These are phyloP conservation scores for Mizuhopecten yessoensis DNA, from an alignment of 1,140 invertebrate genomes.

Conservation along the genomic window DNA sequence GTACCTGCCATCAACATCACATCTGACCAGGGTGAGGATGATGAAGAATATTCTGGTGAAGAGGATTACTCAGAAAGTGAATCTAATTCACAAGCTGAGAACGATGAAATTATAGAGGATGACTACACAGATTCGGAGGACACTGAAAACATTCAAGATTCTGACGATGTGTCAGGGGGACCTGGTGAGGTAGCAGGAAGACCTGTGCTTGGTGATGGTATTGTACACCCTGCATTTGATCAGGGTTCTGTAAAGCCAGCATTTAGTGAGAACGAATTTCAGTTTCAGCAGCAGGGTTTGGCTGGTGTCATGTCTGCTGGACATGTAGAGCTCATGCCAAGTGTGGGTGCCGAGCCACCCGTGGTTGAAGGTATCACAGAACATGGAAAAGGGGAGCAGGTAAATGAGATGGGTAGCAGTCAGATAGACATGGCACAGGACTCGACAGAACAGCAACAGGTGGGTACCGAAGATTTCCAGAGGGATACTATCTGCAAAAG, in stretches of 20 bases:
- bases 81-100: constrained; percentile 27
- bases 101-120: background rate
- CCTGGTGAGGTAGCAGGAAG: background rate
- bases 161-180: background rate
- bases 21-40: background rate
- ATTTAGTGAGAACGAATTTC: background rate
- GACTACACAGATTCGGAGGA: background rate
- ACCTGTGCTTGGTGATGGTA: background rate
- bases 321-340: background rate
- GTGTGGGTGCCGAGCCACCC: background rate
- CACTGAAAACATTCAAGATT: background rate
- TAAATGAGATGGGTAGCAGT: background rate
- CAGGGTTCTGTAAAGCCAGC: background rate
- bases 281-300: background rate
- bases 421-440: background rate
- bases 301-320: too few relatives aligned
- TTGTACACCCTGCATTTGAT: background rate
- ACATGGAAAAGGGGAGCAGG: background rate
- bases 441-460: background rate
- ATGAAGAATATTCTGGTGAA: background rate
- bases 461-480: background rate
- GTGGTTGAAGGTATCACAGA: background rate
- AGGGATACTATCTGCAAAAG: background rate
- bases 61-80: constrained; percentile 23
- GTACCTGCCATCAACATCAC: background rate